Evolutionary conservation across 2,888 invertebrate species (phyloP).

Genomic region (Netelia virgata): DNA sequence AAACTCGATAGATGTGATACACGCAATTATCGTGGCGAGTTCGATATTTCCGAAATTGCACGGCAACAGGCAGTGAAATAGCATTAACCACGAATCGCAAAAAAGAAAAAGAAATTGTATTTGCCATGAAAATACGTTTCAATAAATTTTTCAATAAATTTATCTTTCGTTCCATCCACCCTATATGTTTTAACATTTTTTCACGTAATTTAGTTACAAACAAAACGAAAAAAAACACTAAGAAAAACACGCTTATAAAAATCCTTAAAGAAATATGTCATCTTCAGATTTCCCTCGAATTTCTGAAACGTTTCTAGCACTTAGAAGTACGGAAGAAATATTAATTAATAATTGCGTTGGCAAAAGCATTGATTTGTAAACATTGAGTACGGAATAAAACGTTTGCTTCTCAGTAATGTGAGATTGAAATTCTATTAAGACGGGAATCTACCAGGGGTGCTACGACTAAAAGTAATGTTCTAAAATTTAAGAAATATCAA

Average conservation of each 20-base stretch:
- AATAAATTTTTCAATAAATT: slow-evolving; percentile 77
- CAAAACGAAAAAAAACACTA: too few relatives aligned
- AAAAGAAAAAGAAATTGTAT: slow-evolving; percentile 74
- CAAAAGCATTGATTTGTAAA: slow-evolving; percentile 67
- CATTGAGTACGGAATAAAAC: too few relatives aligned
- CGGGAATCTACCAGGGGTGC: background rate
- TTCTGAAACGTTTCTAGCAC: too few relatives aligned
- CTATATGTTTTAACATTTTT: too few relatives aligned
- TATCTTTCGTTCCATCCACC: slow-evolving; percentile 73
- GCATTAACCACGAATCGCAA: background rate
- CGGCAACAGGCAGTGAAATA: background rate
- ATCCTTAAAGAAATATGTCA: too few relatives aligned
- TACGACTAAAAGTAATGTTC: slow-evolving; percentile 67
- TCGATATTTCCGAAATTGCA: background rate
- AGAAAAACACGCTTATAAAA: too few relatives aligned
- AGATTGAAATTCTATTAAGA: background rate
- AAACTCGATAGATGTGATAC: background rate
- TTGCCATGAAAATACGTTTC: slow-evolving; percentile 81
- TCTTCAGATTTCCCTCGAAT: too few relatives aligned
- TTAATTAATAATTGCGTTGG: too few relatives aligned
- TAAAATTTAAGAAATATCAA: slow-evolving; percentile 81
- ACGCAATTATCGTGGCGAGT: background rate
- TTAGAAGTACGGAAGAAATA: too few relatives aligned
- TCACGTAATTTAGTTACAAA: too few relatives aligned
- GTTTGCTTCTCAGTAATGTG: too few relatives aligned